Evolutionary conservation across 2,888 invertebrate species (phyloP), one percentile per base, ranked within the genome.

Genomic region (Horisme vitalbata): DNA sequence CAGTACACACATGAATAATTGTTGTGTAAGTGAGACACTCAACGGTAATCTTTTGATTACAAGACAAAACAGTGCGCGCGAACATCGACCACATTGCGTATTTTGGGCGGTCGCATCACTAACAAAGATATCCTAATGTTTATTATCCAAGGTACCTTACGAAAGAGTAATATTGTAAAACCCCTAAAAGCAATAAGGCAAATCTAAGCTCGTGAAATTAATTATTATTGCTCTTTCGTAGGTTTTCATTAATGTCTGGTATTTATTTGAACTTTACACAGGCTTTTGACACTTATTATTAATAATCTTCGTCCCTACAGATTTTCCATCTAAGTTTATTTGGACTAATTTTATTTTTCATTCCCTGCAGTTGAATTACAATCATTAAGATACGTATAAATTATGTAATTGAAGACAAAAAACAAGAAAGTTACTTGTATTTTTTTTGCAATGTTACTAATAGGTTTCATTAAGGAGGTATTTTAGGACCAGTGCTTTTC

Each of bases 1-100:
- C 18, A 47, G 13, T 27, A 39, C 21, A 46, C 41, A 41, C 41
- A 28, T 33, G 36, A 39, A 37, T 18, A 18, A 4, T 21, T 46
- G 28, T 30, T 15, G 41, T 44, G 20, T 35, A 11, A 35, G 9
- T 28, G 30, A 10, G 21, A 12, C 20, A 41, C 23, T 36, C 31
- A n/a, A 36, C 1, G 18, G 6, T 15, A 3, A 6, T 12, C 8
- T 36, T 41, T 31, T 31, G 24, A 7, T 26, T 9, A 37, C 54
- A 65, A 71, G 79, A 83, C 84, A 84, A 82, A 83, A 79, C 82
- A 83, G 70, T 69, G 75, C 59, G 51, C 70, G 78, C 77, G 75
- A 77, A 83, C 81, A 80, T 82, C 78, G 82, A 83, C 81, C 80
- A 83, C 75, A 72, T 65, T 57, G 50, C 66, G 60, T 65, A 61